A percentile compares a stretch with the other conserved stretches of the same genome.
These are phyloP conservation scores for Lymantria dispar DNA, from an alignment of 2,888 invertebrate genomes.

Conservation along the genomic window DNA sequence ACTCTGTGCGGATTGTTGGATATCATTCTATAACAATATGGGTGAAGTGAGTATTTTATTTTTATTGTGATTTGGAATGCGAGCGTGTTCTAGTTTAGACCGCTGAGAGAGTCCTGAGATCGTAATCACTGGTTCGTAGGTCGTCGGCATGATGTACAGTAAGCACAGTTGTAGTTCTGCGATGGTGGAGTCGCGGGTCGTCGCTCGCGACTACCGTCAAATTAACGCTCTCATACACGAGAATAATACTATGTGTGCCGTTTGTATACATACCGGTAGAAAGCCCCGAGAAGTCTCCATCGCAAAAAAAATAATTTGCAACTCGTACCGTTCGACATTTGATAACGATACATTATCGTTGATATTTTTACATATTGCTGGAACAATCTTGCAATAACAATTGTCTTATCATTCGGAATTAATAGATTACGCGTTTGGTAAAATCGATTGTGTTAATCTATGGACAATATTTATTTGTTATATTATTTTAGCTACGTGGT, in stretches of 20 bases:
- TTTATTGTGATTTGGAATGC: constrained; percentile 43
- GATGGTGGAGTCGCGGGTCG: constrained; percentile 34
- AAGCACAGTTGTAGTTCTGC: constrained; percentile 15
- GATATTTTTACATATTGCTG: constrained; percentile 53
- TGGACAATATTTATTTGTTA: background rate
- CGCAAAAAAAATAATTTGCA: constrained; percentile 45
- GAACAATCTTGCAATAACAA: constrained; percentile 55
- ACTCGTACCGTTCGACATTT: constrained; percentile 57
- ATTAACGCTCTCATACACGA: constrained; percentile 52
- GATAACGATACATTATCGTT: constrained; percentile 70
- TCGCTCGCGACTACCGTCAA: constrained; percentile 35
- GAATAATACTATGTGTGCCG: constrained; percentile 48
- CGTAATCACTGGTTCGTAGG: constrained; percentile 67
- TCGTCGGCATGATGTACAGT: constrained; percentile 57
- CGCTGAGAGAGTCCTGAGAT: constrained; percentile 51
- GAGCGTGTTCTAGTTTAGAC: constrained; percentile 58
- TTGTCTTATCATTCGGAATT: constrained; percentile 62
- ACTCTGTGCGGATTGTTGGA: constrained; percentile 36
- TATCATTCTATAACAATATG: constrained; percentile 54
- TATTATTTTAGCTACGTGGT: constrained; percentile 7
- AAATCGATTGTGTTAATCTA: constrained; percentile 36
- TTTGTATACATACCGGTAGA: constrained; percentile 44
- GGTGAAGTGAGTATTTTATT: constrained; percentile 72
- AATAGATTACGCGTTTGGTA: constrained; percentile 34
- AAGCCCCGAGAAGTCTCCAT: constrained; percentile 47